A percentile compares a stretch with the other conserved stretches of the same genome.
Conservation (phyloP, 1,140 invertebrate genomes). For the Drosophila bocqueti region DNA sequence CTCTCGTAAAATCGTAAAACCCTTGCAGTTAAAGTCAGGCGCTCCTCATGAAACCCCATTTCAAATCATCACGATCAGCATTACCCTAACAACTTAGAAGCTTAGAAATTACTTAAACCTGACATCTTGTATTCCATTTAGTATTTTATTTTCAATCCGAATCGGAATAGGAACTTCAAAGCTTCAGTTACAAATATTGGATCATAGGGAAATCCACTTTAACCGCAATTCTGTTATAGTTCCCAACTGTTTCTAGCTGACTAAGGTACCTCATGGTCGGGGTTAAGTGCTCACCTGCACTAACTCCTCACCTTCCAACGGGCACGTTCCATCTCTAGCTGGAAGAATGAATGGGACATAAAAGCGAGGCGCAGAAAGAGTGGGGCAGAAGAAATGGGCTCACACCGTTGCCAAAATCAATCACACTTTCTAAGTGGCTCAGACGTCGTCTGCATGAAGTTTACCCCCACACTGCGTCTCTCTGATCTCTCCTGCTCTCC, state of each 20-base stretch:
- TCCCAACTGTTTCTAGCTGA: not conserved
- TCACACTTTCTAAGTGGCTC: constrained; percentile 82
- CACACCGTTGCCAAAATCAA: constrained; percentile 79
- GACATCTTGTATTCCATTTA: not conserved
- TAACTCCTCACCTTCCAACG: constrained; percentile 1
- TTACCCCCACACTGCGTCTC: not conserved
- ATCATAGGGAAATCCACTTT: not conserved
- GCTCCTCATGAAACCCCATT: not conserved
- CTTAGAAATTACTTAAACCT: not conserved
- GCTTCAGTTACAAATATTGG: not conserved
- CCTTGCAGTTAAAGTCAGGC: not conserved
- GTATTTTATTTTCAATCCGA: not conserved
- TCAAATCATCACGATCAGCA: too few relatives aligned
- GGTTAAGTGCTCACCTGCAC: not conserved
- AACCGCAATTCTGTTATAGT: not conserved
- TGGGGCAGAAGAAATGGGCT: constrained; percentile 61
- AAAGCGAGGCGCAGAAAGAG: constrained; percentile 40
- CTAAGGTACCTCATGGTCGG: constrained; percentile 1
- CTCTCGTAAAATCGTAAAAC: not conserved
- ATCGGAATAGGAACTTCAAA: not conserved
- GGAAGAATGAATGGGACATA: constrained; percentile 64
- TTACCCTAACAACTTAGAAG: not conserved
- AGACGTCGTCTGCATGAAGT: constrained; percentile 32
- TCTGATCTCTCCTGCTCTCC: not conserved
- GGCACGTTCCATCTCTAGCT: constrained; percentile 45